Percentiles rank a stretch among this genome's conserved stretches.
Evolutionary conservation across 2,888 invertebrate species (phyloP).

Genomic region (Phalera bucephala): DNA sequence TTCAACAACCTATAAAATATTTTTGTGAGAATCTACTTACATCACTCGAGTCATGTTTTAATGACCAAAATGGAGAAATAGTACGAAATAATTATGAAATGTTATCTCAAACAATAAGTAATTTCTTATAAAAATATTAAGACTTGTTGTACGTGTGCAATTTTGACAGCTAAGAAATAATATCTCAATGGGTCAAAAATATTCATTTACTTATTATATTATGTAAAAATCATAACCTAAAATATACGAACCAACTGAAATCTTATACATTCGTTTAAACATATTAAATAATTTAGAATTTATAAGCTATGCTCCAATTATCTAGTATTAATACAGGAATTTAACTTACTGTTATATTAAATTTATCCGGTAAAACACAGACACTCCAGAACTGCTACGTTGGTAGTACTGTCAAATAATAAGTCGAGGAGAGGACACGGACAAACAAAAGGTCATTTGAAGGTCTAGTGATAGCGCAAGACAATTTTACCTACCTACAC

Average conservation of each 20-base stretch:
- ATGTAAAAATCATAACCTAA: slow-evolving; percentile 10
- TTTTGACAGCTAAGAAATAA: too few species aligned
- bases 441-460: slow-evolving; percentile 75
- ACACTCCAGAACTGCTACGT: slow-evolving; percentile 68
- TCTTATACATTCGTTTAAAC: not conserved
- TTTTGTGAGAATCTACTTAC: too few species aligned
- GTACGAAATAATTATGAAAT: not conserved
- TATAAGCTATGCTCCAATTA: too few species aligned
- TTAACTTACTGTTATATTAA: slow-evolving; percentile 39
- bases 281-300: too few species aligned
- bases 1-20: too few species aligned
- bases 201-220: too few species aligned
- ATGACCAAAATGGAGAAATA: not conserved
- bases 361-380: slow-evolving; percentile 46
- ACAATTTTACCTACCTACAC: slow-evolving; percentile 14
- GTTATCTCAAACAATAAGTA: too few species aligned
- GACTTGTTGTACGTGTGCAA: too few species aligned
- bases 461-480: slow-evolving; percentile 63
- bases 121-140: too few species aligned
- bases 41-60: too few species aligned
- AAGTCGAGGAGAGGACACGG: slow-evolving; percentile 61
- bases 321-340: too few species aligned
- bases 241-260: slow-evolving; percentile 11
- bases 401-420: slow-evolving; percentile 65
- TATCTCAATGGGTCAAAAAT: too few species aligned